These are phyloP conservation scores for Ariolimax columbianus DNA, from an alignment of 2,888 invertebrate genomes.

Conservation along the genomic window DNA sequence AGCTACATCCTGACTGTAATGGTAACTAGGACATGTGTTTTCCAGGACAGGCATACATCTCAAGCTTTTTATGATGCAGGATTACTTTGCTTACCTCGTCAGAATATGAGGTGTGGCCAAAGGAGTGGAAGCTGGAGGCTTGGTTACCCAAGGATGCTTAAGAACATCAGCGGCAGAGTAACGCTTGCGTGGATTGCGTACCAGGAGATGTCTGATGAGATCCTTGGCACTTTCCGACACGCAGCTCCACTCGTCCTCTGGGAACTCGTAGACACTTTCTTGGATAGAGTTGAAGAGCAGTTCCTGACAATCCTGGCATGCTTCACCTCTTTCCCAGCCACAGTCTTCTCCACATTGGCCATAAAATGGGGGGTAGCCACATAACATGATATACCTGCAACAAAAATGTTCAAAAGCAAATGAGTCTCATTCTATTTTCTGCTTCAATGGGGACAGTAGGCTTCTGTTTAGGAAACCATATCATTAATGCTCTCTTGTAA, in stretches of 20 bases:
- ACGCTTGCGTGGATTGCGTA: constrained; percentile 91
- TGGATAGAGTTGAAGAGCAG: constrained; percentile 94
- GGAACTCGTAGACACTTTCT: constrained; percentile 86
- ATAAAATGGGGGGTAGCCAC: constrained; percentile 98
- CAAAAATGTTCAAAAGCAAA: too few species aligned
- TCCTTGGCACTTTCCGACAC: constrained; percentile 95
- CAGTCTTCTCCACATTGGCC: constrained; percentile 95
- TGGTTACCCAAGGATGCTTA: constrained; percentile 86
- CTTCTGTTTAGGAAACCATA: too few species aligned
- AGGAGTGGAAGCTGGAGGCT: constrained; percentile 78
- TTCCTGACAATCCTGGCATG: constrained; percentile 94
- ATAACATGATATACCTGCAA: constrained; percentile 93
- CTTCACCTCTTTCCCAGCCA: constrained; percentile 97
- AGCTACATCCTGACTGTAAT: too few species aligned
- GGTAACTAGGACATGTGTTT: too few species aligned
- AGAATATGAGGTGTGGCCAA: constrained; percentile 91
- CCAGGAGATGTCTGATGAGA: constrained; percentile 90
- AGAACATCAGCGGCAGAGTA: constrained; percentile 92
- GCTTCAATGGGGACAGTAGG: too few species aligned
- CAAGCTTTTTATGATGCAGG: too few species aligned
- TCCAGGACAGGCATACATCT: too few species aligned
- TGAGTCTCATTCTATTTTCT: too few species aligned
- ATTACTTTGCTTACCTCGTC: constrained; percentile 83
- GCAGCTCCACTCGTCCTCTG: constrained; percentile 91
- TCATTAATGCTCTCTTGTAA: too few species aligned